phyloP scores from a whole-genome alignment of 1,140 invertebrate species.

The Monomorium pharaonis region DNA sequence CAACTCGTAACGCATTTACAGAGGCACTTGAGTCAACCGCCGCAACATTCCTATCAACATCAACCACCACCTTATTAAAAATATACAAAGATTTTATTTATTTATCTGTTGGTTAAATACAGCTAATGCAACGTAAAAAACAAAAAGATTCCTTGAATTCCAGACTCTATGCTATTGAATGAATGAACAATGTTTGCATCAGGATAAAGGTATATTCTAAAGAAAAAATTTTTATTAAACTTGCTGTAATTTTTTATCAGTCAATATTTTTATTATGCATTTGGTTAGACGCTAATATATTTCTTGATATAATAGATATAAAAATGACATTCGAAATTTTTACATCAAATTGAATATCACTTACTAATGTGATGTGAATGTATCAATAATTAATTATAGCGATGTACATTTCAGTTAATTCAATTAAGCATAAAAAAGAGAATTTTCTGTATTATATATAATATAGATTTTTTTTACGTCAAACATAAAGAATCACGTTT shows the following conservation, averaged over 20 bases:
- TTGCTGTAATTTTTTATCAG: conserved; percentile 18
- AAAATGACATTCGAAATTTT: background rate
- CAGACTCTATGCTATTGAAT: background rate
- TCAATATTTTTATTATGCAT: conserved; percentile 21
- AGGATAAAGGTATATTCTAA: background rate
- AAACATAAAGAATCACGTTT: conserved; percentile 11
- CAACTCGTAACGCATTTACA: conserved; percentile 88
- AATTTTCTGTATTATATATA: background rate
- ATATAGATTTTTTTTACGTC: conserved; percentile 2
- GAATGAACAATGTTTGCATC: background rate
- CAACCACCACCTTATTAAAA: conserved; percentile 85
- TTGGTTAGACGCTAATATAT: background rate
- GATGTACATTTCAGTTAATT: background rate
- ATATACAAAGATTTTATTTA: conserved; percentile 34
- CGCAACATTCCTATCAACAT: conserved; percentile 84
- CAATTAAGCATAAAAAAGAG: background rate
- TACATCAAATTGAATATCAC: background rate
- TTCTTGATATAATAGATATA: background rate
- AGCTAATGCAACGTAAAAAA: background rate
- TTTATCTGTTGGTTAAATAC: background rate
- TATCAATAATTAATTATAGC: background rate
- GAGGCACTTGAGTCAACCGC: conserved; percentile 85
- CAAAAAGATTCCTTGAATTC: conserved; percentile 6
- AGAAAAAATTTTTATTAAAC: background rate
- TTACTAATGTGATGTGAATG: background rate